Conservation (phyloP, 2,113 vertebrate genomes). For the Nyctereutes procyonoides region DNA sequence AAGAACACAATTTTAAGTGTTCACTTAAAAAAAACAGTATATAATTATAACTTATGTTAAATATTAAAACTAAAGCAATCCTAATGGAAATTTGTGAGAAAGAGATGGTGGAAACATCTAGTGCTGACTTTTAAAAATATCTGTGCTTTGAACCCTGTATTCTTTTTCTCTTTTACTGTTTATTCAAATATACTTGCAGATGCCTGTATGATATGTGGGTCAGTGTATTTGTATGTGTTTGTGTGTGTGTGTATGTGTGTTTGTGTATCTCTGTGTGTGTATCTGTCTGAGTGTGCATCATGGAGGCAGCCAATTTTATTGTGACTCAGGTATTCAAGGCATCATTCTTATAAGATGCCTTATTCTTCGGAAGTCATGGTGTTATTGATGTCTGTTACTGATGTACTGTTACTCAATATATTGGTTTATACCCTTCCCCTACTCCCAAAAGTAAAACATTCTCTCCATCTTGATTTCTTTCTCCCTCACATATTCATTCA, state of each 20-base stretch:
- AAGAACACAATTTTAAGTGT: constrained; percentile 12
- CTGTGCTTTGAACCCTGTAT: not conserved
- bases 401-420: not conserved
- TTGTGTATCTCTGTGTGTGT: not conserved
- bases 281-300: not conserved
- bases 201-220: not conserved
- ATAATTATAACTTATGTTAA: not conserved
- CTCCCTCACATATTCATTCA: not conserved
- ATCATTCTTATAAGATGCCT: not conserved
- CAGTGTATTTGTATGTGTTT: not conserved
- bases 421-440: not conserved
- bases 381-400: not conserved
- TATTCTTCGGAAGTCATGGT: not conserved
- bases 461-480: constrained; percentile 4
- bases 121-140: not conserved
- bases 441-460: not conserved
- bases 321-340: not conserved
- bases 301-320: not conserved
- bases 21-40: constrained; percentile 7
- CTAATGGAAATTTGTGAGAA: constrained; percentile 20
- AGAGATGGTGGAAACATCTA: not conserved
- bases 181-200: not conserved
- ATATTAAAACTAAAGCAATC: not conserved
- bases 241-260: not conserved
- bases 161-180: not conserved